Conservation (phyloP, 1,140 invertebrate genomes). For the Sycophila sp. region DNA sequence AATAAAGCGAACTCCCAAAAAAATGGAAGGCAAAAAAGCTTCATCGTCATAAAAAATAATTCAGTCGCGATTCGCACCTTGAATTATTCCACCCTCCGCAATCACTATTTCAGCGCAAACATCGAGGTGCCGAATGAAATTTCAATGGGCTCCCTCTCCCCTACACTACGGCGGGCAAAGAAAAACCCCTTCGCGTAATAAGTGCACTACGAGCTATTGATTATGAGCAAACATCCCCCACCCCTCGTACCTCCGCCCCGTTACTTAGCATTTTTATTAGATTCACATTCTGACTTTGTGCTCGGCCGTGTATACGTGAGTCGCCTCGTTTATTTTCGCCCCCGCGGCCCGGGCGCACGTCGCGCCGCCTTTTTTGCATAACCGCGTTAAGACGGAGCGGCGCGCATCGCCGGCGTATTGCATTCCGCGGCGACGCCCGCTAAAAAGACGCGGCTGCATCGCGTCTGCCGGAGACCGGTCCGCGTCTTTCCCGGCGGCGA, state of each 20-base stretch:
- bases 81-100: background rate
- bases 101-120: background rate
- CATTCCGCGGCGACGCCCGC: background rate
- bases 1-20: background rate
- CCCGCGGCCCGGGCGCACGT: background rate
- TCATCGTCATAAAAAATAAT: background rate
- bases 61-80: background rate
- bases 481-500: background rate
- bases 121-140: constrained; percentile 11
- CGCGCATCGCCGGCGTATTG: background rate
- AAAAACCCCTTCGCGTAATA: constrained; percentile 10
- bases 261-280: constrained; percentile 26
- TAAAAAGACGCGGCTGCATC: no score
- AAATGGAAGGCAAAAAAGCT: no score
- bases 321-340: constrained; percentile 13
- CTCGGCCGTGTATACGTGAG: background rate
- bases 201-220: constrained; percentile 15
- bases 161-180: background rate
- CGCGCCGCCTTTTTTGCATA: background rate
- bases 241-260: background rate
- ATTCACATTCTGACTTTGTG: constrained; percentile 11
- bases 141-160: background rate
- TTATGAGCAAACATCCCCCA: background rate
- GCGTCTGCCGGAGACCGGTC: background rate
- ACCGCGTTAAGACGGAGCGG: constrained; percentile 11